These are phyloP conservation scores for Chrysopilus asiliformis DNA, from an alignment of 2,888 invertebrate genomes.

Conservation along the genomic window DNA sequence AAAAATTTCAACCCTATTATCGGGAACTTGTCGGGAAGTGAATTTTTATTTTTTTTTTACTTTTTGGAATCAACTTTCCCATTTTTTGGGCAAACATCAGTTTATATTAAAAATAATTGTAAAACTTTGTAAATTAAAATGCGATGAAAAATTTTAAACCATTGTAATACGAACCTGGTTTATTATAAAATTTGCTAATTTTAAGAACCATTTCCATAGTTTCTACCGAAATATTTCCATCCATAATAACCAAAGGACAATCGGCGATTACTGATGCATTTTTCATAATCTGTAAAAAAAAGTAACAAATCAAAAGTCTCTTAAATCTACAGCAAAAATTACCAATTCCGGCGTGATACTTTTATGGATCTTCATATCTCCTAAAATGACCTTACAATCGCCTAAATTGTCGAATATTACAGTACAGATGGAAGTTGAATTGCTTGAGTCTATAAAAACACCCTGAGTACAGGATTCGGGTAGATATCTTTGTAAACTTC, in stretches of 20 bases:
- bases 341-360: constrained; percentile 53
- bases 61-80: no score
- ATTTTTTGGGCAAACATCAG: no score
- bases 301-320: no score
- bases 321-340: no score
- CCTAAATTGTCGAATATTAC: constrained; percentile 60
- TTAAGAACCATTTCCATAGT: constrained; percentile 51
- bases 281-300: constrained; percentile 49
- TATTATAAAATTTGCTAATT: constrained; percentile 44
- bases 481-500: constrained; percentile 29
- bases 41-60: no score
- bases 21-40: no score
- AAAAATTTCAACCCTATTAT: no score
- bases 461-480: constrained; percentile 27
- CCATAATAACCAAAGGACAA: constrained; percentile 66
- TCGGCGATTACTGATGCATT: constrained; percentile 44
- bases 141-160: no score
- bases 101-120: no score
- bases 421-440: constrained; percentile 57
- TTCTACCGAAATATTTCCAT: constrained; percentile 63
- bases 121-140: not conserved
- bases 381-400: constrained; percentile 67
- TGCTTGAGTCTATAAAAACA: constrained; percentile 23
- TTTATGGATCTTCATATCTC: constrained; percentile 70
- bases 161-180: constrained; percentile 49